Percentiles rank a stretch among this genome's conserved stretches.
These are phyloP conservation scores for Eutrigla gurnardus DNA, from an alignment of 2,797 vertebrate species.

Conservation along the genomic window DNA sequence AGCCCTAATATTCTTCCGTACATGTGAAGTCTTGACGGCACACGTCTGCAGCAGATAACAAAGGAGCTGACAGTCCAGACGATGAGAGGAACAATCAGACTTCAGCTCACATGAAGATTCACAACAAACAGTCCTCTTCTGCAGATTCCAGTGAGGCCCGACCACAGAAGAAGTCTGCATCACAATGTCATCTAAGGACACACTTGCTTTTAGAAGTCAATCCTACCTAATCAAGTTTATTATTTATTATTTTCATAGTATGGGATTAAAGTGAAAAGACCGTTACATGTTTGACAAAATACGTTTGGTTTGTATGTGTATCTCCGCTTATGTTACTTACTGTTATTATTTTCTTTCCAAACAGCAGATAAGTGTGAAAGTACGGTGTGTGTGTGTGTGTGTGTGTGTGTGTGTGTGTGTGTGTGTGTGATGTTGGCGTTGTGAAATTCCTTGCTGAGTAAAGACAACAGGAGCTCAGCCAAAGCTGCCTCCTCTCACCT, in stretches of 20 bases:
- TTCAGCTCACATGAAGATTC: conserved; percentile 9
- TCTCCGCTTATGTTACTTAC: neutral
- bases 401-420: conserved; percentile 18
- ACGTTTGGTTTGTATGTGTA: neutral
- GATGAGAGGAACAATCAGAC: neutral
- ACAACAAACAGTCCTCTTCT: conserved; percentile 1
- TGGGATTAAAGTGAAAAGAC: conserved; percentile 42
- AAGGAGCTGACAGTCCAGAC: neutral
- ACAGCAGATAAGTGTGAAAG: conserved; percentile 22
- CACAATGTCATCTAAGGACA: conserved; percentile 7
- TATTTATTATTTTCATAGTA: conserved; percentile 23
- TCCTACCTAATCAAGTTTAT: neutral
- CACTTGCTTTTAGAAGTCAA: neutral
- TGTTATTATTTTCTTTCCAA: conserved; percentile 9
- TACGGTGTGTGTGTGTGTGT: neutral
- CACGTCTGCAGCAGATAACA: no score
- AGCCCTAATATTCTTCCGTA: no score
- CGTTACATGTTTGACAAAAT: conserved; percentile 16
- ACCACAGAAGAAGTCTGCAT: conserved; percentile 24
- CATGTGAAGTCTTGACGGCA: no score
- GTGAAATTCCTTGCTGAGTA: conserved; percentile 16
- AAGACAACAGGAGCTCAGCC: conserved; percentile 46
- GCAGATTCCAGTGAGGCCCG: conserved; percentile 20
- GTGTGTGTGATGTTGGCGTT: neutral
- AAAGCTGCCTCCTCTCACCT: conserved; percentile 36